Base-by-base conservation (phyloP, 2,888 invertebrate genomes). In the Diplazon laetatorius region DNA sequence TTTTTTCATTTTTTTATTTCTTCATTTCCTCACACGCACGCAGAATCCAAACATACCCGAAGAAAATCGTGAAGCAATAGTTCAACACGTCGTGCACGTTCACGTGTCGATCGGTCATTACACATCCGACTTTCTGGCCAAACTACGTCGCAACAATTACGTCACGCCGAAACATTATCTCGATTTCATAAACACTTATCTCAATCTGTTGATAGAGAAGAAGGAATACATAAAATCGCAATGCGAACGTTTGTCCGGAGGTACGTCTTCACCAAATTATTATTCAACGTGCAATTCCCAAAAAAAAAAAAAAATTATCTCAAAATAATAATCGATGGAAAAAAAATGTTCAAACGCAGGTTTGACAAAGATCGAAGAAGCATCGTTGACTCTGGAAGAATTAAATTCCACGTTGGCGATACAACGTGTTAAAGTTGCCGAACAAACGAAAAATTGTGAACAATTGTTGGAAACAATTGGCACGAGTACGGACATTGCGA, bases 91-190 rank as follows among this genome's bases (percentile, higher is more conserved):
- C 0, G 97, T 98, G 0, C 94, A 96, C 88, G 97, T 97, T 0
- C 98, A 98, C 89, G 93, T 94, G 85, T 94, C 95, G 0, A 94
- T 97, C 6, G 94, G 93, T 44, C 90, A 92, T 0, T 97, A 96
- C 90, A 95, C 96, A 0, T 87, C 88, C 0, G 95, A 96, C 82
- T 98, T 97, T 88, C 91, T 94, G 22, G 90, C 93, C 75, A 95
- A 96, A 77, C 91, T 97, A 62, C 93, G 97, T 14, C 92, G 97
- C 10, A 95, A 93, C 89, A 97, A 97, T 91, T 97, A 95, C 89
- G 97, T 98, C 1, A 98, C 98, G 0, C 98, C 98, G 0, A 97
- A 97, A 85, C 97, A 98, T 87, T 98, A 97, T 89, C 92, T 98
- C 87, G 97, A 98, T 91, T 97, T 94, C 86, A 95, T 98, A 73